phyloP scores from a whole-genome alignment of 2,797 vertebrate species.

The Esox lucius region DNA sequence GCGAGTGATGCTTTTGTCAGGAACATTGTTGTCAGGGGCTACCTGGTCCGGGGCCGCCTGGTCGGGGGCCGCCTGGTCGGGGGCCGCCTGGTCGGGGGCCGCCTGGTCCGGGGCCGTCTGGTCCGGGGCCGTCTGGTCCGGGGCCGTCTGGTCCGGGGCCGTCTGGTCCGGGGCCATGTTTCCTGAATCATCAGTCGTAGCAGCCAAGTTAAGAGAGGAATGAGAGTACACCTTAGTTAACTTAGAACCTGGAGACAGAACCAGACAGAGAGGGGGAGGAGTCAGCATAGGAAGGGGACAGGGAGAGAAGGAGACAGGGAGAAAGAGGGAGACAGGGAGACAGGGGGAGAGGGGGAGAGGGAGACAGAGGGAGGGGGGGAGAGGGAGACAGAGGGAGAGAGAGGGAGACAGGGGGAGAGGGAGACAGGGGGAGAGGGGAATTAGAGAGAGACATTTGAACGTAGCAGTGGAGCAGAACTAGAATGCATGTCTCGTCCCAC shows the following conservation, averaged over 20 bases:
- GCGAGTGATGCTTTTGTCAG: neutral
- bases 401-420: neutral
- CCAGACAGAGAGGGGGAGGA: neutral
- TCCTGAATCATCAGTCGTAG: conserved; percentile 69
- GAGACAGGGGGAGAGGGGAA: neutral
- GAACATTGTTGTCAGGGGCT: neutral
- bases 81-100: neutral
- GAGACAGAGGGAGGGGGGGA: no score
- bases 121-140: neutral
- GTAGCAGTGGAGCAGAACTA: neutral
- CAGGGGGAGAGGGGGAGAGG: no score
- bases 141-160: neutral
- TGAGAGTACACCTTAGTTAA: conserved; percentile 84
- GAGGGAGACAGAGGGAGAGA: neutral
- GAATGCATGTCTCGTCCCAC: neutral
- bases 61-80: neutral
- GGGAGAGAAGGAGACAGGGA: neutral
- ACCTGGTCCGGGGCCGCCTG: neutral
- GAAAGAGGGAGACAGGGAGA: no score
- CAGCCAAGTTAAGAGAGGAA: conserved; percentile 82
- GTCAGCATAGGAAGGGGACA: neutral
- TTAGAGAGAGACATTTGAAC: neutral
- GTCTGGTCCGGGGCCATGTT: conserved; percentile 14
- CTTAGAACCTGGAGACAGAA: conserved; percentile 56
- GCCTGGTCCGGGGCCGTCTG: neutral